phyloP scores from a whole-genome alignment of 2,888 invertebrate genomes.

The Hylaea fasciaria region DNA sequence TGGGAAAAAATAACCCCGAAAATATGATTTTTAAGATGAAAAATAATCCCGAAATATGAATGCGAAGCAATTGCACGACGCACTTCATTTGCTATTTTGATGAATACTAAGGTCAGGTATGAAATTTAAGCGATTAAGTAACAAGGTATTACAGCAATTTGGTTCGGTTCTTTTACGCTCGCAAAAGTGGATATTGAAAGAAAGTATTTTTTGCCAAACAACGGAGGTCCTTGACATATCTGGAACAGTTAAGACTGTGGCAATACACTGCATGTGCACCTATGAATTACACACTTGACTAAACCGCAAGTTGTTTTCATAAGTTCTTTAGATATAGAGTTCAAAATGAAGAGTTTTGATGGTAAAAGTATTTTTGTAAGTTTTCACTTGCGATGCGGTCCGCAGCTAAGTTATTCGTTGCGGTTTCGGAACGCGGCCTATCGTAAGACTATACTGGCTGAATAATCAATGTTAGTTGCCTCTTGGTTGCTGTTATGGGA shows the following conservation, averaged over 20 bases:
- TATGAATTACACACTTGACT: constrained; percentile 36
- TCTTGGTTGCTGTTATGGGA: constrained; percentile 44
- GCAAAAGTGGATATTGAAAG: constrained; percentile 60
- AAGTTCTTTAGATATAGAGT: constrained; percentile 38
- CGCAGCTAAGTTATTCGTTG: constrained; percentile 68
- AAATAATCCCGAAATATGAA: too few species aligned
- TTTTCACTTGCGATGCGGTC: constrained; percentile 68
- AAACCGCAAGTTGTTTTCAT: constrained; percentile 39
- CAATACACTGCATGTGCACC: constrained; percentile 53
- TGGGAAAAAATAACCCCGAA: too few species aligned
- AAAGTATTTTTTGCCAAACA: constrained; percentile 70
- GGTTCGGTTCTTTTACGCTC: constrained; percentile 29
- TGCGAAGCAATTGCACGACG: too few species aligned
- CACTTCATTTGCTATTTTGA: neutral
- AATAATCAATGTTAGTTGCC: constrained; percentile 69
- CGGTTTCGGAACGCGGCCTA: constrained; percentile 63
- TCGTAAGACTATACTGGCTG: constrained; percentile 69
- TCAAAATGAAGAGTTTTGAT: constrained; percentile 33
- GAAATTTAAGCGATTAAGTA: constrained; percentile 3
- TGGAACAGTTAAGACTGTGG: constrained; percentile 66
- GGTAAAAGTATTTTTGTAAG: constrained; percentile 45
- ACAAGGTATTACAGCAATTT: constrained; percentile 8
- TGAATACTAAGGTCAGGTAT: constrained; percentile 9
- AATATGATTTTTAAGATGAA: too few species aligned
- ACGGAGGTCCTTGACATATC: constrained; percentile 75